A percentile compares a stretch with the other conserved stretches of the same genome.
Conservation (phyloP, 2,113 vertebrate species). For the Laterallus jamaicensis region DNA sequence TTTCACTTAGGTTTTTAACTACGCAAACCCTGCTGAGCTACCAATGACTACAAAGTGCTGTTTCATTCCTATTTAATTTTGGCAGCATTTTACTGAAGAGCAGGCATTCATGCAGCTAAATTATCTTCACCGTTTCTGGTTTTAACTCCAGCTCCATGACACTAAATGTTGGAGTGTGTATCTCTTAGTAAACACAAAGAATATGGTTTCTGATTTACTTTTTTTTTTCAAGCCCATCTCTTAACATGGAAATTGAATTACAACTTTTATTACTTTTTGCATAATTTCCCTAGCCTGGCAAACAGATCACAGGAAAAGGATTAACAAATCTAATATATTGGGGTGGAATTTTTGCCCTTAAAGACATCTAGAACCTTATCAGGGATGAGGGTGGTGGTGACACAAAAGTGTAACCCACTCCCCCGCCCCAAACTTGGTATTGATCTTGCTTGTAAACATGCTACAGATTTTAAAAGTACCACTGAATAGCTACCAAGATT, state of each 20-base stretch:
- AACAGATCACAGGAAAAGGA: conserved; percentile 5
- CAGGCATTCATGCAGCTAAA: conserved; percentile 72
- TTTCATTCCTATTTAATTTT: conserved; percentile 77
- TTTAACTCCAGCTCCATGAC: conserved; percentile 62
- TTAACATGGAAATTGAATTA: conserved; percentile 67
- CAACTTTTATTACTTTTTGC: conserved; percentile 54
- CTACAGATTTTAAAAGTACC: not conserved
- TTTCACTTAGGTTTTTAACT: conserved; percentile 77
- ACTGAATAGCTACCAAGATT: not conserved
- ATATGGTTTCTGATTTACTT: not conserved
- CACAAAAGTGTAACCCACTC: not conserved
- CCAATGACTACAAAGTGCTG: conserved; percentile 77
- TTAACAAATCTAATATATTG: not conserved
- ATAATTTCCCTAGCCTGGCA: conserved; percentile 46
- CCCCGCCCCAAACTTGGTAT: not conserved
- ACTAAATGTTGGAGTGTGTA: conserved; percentile 54
- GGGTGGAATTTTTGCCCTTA: not conserved
- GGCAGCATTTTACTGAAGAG: conserved; percentile 73
- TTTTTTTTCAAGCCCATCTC: conserved; percentile 1
- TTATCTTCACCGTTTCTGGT: conserved; percentile 66
- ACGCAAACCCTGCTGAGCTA: conserved; percentile 71
- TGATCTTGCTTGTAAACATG: not conserved
- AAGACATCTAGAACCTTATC: not conserved
- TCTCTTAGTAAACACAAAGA: conserved; percentile 70
- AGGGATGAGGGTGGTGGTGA: not conserved